Conservation (phyloP, 2,888 invertebrate species). For the Thymelicus lineola region DNA sequence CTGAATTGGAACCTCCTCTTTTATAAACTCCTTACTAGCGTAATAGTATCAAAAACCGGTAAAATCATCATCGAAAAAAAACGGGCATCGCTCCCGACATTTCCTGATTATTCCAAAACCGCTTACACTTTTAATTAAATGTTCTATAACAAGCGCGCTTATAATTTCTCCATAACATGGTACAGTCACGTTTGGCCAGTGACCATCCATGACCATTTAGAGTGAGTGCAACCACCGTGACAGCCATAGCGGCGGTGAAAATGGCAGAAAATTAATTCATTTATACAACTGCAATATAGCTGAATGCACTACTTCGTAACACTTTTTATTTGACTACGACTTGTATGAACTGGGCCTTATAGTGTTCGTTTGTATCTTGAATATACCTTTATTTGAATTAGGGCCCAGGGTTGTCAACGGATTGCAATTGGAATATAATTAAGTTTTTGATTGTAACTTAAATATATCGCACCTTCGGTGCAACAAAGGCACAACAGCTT, state of each 20-base stretch:
- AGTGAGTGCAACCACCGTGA: slow-evolving; percentile 35
- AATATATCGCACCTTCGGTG: no score
- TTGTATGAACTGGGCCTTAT: no score
- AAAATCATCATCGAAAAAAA: no score
- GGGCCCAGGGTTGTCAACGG: no score
- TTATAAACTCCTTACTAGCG: no score
- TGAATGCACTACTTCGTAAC: slow-evolving; percentile 13
- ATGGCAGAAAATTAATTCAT: slow-evolving; percentile 78
- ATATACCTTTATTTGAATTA: no score
- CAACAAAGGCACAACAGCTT: no score
- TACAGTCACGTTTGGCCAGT: slow-evolving; percentile 25
- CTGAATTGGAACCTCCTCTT: no score
- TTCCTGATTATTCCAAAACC: neutral
- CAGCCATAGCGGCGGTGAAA: slow-evolving; percentile 67
- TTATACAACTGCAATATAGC: slow-evolving; percentile 50
- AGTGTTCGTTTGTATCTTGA: no score
- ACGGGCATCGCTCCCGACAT: neutral
- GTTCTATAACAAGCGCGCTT: slow-evolving; percentile 6
- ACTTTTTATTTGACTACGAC: neutral
- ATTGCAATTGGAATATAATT: no score
- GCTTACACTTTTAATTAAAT: neutral
- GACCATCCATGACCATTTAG: slow-evolving; percentile 36
- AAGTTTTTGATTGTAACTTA: no score
- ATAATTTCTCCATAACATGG: slow-evolving; percentile 22
- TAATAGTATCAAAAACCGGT: no score